A percentile compares a stretch with the other conserved stretches of the same genome.
Conservation (phyloP, 2,888 invertebrate species). For the Adineta ricciae region DNA sequence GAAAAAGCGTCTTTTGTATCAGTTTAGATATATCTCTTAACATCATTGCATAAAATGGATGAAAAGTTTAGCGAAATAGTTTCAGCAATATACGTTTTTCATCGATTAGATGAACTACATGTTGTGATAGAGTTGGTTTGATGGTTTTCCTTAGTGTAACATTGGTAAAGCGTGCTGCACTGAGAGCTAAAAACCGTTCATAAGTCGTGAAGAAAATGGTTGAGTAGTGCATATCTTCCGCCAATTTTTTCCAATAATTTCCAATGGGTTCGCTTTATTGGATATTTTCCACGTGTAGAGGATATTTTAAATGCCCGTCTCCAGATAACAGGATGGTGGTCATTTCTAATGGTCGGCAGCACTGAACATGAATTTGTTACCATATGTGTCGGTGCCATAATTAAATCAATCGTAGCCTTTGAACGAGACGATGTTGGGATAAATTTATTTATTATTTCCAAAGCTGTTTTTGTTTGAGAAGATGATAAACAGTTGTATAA, state of each 20-base stretch:
- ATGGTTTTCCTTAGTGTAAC: not conserved
- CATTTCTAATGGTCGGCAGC: not conserved
- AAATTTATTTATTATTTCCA: not conserved
- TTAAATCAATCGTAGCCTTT: not conserved
- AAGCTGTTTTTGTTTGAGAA: not conserved
- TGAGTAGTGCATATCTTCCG: not conserved
- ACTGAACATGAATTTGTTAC: not conserved
- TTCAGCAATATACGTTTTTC: not conserved
- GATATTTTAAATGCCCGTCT: not conserved
- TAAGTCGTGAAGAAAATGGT: not conserved
- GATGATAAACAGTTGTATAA: not conserved
- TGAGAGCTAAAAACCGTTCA: not conserved
- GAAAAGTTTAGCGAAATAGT: not conserved
- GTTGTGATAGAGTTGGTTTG: not conserved
- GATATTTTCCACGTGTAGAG: not conserved
- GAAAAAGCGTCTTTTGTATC: not conserved
- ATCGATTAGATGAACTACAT: not conserved
- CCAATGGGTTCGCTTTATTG: not conserved
- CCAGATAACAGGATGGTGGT: not conserved
- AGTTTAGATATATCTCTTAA: not conserved
- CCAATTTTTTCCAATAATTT: not conserved
- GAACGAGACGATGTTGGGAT: not conserved
- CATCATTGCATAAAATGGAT: not conserved
- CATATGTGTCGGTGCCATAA: not conserved
- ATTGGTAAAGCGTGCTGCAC: not conserved